Base-by-base conservation (phyloP, 2,797 vertebrate genomes). In the Momotus momota region DNA sequence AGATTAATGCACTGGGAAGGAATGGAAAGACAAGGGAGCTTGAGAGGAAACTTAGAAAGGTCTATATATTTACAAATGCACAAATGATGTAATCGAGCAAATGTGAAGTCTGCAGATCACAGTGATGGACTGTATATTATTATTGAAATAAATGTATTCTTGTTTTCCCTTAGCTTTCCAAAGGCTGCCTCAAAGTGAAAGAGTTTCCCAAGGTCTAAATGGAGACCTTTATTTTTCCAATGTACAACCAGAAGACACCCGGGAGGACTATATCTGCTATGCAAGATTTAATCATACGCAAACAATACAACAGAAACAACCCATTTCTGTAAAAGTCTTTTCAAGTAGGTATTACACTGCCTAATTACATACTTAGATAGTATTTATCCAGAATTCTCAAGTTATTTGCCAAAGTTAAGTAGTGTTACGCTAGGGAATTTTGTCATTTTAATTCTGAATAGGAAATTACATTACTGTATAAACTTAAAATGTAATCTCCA, bases 281-380 rank as follows among this genome's bases (percentile, higher is more conserved):
- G 99, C 99, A 86, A 99, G 99, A 95, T 99, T 99, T 98, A 99
- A 99, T 40, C 98, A 99, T 96, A 99, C 99, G 0, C 99, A 99
- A 97, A 99, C 99, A 95, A 99, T 99, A 97, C 99, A 99, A 94
- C 99, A 99, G 98, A 99, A 99, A 91, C 99, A 99, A 92, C 99
- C 99, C 67, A 99, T 99, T 97, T 98, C 98, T 78, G 98, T 99
- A 94, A 99, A 97, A 93, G 99, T 99, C 94, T 91, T 99, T 95
- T 98, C 98, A 98, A 98, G 99, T 99, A 98, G 98, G 99, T 99
- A 71, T 81, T 93, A 35, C 51, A 40, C 70, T 89, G 81, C 73
- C 62, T 74, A 71, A 83, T 67, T 74, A 58, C 9, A 21, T 71
- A 20, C 18, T 74, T 79, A 35, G 7, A 10, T 61, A 83, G 16